These are phyloP conservation scores for Abscondita cerata DNA, from an alignment of 2,888 invertebrate species.

Conservation along the genomic window DNA sequence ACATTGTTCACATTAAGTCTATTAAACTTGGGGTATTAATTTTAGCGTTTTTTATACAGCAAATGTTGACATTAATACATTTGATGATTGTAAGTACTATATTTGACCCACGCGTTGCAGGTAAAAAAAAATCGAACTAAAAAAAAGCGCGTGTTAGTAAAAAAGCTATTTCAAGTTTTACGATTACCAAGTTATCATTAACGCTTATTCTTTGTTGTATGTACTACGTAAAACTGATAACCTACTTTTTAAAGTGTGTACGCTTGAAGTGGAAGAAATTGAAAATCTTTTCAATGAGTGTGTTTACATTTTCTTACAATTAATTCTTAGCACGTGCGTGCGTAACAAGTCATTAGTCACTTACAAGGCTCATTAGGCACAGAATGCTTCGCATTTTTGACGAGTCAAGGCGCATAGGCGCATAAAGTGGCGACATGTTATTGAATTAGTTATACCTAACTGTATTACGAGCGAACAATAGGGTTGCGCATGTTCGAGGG, in stretches of 20 bases:
- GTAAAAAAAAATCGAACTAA: too few species aligned
- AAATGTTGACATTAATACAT: too few species aligned
- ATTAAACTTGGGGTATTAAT: too few species aligned
- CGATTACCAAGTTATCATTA: constrained; percentile 1
- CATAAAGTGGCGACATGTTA: constrained; percentile 42
- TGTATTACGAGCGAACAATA: constrained; percentile 40
- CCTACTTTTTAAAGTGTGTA: constrained; percentile 20
- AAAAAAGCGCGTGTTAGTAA: too few species aligned
- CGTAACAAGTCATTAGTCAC: constrained; percentile 37
- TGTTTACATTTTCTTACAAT: constrained; percentile 26
- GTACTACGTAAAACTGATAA: constrained; percentile 13
- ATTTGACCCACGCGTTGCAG: too few species aligned
- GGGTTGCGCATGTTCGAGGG: constrained; percentile 37
- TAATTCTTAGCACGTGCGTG: constrained; percentile 37
- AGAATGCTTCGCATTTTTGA: constrained; percentile 37
- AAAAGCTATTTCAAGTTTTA: not conserved
- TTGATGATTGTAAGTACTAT: too few species aligned
- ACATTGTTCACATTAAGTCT: too few species aligned
- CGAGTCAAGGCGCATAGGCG: constrained; percentile 37
- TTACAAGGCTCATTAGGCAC: constrained; percentile 37
- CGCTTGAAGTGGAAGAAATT: constrained; percentile 10
- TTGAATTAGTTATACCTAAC: constrained; percentile 41
- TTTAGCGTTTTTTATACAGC: too few species aligned
- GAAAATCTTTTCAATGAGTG: constrained; percentile 27
- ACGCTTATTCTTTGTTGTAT: not conserved